phyloP scores from a whole-genome alignment of 2,888 invertebrate genomes.

The Drosophila siamana region DNA sequence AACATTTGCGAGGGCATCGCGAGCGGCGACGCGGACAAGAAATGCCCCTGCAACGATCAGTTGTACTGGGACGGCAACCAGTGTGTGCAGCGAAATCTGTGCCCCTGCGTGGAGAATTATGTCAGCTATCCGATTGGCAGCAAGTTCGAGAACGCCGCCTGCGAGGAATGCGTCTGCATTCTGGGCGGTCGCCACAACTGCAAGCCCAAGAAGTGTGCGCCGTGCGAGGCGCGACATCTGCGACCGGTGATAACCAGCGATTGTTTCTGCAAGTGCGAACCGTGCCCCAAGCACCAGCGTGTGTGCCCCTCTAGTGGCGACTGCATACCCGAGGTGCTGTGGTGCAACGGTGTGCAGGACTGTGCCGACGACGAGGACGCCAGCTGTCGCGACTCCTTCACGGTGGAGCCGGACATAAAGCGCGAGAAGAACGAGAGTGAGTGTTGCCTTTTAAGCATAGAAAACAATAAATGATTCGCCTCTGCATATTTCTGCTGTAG shows the following conservation, averaged over 20 bases:
- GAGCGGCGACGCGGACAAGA: conserved; percentile 36
- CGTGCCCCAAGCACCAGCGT: conserved; percentile 89
- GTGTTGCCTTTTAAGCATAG: no score
- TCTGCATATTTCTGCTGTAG: no score
- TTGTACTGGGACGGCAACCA: conserved; percentile 90
- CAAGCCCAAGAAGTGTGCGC: conserved; percentile 89
- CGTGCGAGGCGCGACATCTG: conserved; percentile 87
- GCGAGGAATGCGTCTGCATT: conserved; percentile 92
- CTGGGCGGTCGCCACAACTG: conserved; percentile 91
- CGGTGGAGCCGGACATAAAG: conserved; percentile 68
- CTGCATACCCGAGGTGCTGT: conserved; percentile 89
- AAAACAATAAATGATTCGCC: no score
- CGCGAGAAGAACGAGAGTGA: conserved; percentile 76
- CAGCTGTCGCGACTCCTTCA: conserved; percentile 86
- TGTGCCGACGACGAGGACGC: conserved; percentile 93
- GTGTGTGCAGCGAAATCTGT: conserved; percentile 90
- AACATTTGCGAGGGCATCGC: conserved; percentile 86
- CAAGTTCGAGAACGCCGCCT: conserved; percentile 89
- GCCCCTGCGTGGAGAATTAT: conserved; percentile 91
- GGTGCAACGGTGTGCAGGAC: conserved; percentile 93
- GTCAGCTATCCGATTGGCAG: conserved; percentile 91
- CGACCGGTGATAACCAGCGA: conserved; percentile 88
- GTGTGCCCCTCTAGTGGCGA: conserved; percentile 91
- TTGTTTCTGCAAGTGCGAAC: conserved; percentile 91
- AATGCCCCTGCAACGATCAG: conserved; percentile 87